Evolutionary conservation across 53 echinoderm and acorn worm species (phyloP).

Genomic region (Antedon mediterranea): DNA sequence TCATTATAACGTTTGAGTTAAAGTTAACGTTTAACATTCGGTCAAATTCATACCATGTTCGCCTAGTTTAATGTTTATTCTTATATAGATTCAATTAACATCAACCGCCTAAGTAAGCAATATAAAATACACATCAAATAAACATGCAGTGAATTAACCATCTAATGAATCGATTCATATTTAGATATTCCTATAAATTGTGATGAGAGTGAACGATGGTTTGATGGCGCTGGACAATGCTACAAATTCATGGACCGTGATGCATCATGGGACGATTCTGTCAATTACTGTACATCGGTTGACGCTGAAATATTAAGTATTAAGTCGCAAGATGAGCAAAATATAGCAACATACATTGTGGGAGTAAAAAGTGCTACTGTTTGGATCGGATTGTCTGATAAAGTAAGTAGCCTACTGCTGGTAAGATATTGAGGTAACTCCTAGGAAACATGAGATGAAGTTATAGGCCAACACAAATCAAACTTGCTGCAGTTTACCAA

Average conservation of each 20-base stretch:
- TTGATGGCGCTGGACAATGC: slow-evolving; percentile 13
- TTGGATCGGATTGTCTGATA: slow-evolving; percentile 72
- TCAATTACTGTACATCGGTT: slow-evolving; percentile 13
- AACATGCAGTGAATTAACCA: too few species aligned
- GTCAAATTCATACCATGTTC: too few species aligned
- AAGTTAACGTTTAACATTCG: too few species aligned
- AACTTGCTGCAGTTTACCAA: too few species aligned
- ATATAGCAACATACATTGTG: slow-evolving; percentile 3
- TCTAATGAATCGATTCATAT: not conserved
- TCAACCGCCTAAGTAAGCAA: too few species aligned
- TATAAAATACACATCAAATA: too few species aligned
- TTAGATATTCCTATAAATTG: slow-evolving; percentile 19
- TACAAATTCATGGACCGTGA: slow-evolving; percentile 13
- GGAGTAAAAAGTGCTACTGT: slow-evolving; percentile 16
- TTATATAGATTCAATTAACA: too few species aligned
- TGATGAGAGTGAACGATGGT: slow-evolving; percentile 36
- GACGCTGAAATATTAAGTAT: slow-evolving; percentile 28
- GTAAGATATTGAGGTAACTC: too few species aligned
- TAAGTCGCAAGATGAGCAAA: slow-evolving; percentile 9
- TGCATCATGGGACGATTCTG: slow-evolving; percentile 17
- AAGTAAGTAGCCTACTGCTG: slow-evolving; percentile 15
- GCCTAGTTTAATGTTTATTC: too few species aligned
- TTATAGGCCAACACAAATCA: too few species aligned
- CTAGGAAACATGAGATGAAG: too few species aligned
- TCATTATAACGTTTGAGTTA: too few species aligned